A percentile compares a stretch with the other conserved stretches of the same genome.
Conservation (phyloP, 2,113 vertebrate species). For the Ictalurus furcatus region DNA sequence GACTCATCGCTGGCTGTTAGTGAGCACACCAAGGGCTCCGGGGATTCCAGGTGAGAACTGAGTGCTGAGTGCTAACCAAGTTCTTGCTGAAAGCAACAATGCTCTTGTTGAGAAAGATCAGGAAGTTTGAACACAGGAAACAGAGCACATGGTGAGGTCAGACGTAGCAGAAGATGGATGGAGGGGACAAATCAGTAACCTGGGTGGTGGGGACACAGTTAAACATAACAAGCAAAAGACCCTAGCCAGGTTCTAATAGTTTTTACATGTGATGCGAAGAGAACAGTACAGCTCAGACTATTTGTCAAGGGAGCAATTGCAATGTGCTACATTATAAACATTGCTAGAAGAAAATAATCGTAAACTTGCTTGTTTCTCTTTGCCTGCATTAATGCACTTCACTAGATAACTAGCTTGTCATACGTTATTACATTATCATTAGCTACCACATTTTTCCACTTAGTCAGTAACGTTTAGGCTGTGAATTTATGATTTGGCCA, state of each 20-base stretch:
- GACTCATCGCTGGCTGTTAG: constrained; percentile 44
- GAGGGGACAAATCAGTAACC: not conserved
- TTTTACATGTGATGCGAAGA: not conserved
- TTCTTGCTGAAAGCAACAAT: constrained; percentile 28
- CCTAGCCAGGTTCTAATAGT: not conserved
- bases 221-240: not conserved
- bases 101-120: constrained; percentile 62
- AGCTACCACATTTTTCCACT: not conserved
- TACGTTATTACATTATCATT: not conserved
- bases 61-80: constrained; percentile 17
- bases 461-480: not conserved
- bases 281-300: not conserved
- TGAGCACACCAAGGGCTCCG: constrained; percentile 30
- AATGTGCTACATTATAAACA: not conserved
- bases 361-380: not conserved
- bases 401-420: not conserved
- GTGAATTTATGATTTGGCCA: not conserved
- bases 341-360: not conserved
- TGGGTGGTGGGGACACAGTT: not conserved
- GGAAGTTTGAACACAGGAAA: constrained; percentile 69
- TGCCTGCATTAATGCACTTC: not conserved
- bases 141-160: constrained; percentile 35
- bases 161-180: not conserved
- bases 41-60: constrained; percentile 41
- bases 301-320: not conserved